Base-by-base conservation (phyloP, 2,888 invertebrate genomes). In the Cryptops parisi region DNA sequence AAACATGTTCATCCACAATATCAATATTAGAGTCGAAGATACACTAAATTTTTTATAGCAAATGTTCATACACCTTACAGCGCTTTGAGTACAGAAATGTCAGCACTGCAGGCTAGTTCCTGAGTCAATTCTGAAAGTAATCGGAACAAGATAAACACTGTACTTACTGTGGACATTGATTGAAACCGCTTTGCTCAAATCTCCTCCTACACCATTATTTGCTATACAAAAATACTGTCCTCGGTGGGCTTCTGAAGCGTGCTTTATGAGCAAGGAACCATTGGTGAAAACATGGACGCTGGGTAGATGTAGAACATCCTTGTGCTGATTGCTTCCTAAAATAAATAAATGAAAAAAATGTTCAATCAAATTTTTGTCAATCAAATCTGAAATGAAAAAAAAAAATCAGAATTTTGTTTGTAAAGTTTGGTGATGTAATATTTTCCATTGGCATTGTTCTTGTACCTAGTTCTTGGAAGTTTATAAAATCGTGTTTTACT, bases 211-310 rank as follows among this genome's bases (percentile, higher is more conserved):
- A 1, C 66, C 64, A 55, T 71, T 71, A 38, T 63, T 61, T 15
- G 68, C 65, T 38, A 68, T 67, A 59, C 71, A 71, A 46, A 68
- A 60, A 56, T 68, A 71, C 55, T 64, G 61, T 1, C 68, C 67
- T 48, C 65, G 63, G 55, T 70, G 52, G 15, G 52, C 33, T 52
- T 52, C 52, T 2, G 52, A 26, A 27, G 52, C 23, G 39, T 52
- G 52, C 25, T 52, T 52, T 12, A 52, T 52, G 21, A 39, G 45
- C 21, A 52, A 27, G 6, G 52, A 52, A 5, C 52, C 52, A 52
- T 52, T 52, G 1, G 44, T 3, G 21, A 52, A 26, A 15, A 52
- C 52, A 23, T 52, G 52, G 23, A 45, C 45, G 33, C 39, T 52
- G 33, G 26, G 24, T 21, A 52, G 19, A 23, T 52, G 52, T 17